These are phyloP conservation scores for Rhagium mordax DNA, from an alignment of 2,888 invertebrate genomes.

Conservation along the genomic window DNA sequence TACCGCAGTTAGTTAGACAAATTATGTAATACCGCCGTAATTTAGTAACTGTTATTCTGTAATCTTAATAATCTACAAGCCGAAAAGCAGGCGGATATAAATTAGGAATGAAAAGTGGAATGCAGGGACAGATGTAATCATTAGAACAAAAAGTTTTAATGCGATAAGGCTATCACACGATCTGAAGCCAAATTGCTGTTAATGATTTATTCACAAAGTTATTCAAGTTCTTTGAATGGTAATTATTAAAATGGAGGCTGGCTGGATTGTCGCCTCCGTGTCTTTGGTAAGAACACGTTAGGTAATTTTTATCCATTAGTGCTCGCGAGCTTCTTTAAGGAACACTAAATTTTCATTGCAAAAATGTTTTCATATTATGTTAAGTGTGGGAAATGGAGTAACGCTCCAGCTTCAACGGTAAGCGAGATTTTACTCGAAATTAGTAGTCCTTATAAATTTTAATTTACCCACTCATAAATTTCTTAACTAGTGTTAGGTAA, in stretches of 20 bases:
- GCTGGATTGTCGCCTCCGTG: not conserved
- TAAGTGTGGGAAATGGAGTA: conserved; percentile 20
- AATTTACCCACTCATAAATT: not conserved
- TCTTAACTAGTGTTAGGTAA: not conserved
- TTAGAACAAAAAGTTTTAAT: not conserved
- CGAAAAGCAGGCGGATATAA: conserved; percentile 1
- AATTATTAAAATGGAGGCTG: conserved; percentile 1
- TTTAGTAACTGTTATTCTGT: too few species aligned
- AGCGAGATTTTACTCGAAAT: not conserved
- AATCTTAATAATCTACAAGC: not conserved
- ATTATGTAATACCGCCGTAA: too few species aligned
- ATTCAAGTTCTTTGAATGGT: conserved; percentile 3
- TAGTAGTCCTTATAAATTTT: not conserved
- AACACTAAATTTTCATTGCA: conserved; percentile 25
- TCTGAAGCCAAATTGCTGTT: conserved; percentile 8
- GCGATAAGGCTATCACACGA: not conserved
- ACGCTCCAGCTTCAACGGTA: not conserved
- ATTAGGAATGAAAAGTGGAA: not conserved
- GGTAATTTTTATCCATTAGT: conserved; percentile 29
- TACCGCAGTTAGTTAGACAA: too few species aligned
- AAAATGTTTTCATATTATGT: conserved; percentile 13
- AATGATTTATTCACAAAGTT: conserved; percentile 16
- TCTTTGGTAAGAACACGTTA: not conserved
- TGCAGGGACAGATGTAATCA: conserved; percentile 7
- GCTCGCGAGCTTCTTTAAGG: conserved; percentile 3